A percentile compares a stretch with the other conserved stretches of the same genome.
Conservation (phyloP, 2,797 vertebrate genomes). For the Arctocebus calabarensis region DNA sequence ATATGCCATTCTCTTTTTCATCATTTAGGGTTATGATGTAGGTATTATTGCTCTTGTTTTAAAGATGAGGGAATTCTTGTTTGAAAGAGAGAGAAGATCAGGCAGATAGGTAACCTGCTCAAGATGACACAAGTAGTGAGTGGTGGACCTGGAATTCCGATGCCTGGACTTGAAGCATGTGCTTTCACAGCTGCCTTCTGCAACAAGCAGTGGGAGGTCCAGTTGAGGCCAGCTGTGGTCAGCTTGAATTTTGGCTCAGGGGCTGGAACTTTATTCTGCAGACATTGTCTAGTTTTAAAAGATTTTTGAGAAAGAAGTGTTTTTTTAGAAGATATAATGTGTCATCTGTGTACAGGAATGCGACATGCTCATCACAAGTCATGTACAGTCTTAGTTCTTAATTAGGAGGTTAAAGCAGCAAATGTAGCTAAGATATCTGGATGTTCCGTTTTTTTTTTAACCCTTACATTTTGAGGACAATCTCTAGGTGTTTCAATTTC, state of each 20-base stretch:
- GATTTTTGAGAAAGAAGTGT: slow-evolving; percentile 43
- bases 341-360: slow-evolving; percentile 54
- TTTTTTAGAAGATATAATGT: slow-evolving; percentile 56
- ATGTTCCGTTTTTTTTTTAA: neutral
- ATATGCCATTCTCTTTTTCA: neutral
- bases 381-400: slow-evolving; percentile 4
- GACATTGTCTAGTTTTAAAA: slow-evolving; percentile 42
- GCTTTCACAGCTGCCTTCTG: neutral
- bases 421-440: slow-evolving; percentile 12
- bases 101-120: neutral
- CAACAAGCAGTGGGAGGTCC: neutral
- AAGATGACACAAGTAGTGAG: neutral
- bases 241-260: slow-evolving; percentile 52
- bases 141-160: neutral
- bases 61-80: slow-evolving; percentile 34
- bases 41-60: slow-evolving; percentile 40
- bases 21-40: neutral
- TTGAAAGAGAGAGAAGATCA: neutral
- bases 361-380: slow-evolving; percentile 14
- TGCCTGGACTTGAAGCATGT: neutral
- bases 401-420: slow-evolving; percentile 40
- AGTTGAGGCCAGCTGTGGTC: neutral
- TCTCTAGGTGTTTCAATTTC: slow-evolving; percentile 46
- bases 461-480: neutral
- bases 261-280: slow-evolving; percentile 40